phyloP scores from a whole-genome alignment of 2,888 invertebrate genomes.

The Pandemis heparana region DNA sequence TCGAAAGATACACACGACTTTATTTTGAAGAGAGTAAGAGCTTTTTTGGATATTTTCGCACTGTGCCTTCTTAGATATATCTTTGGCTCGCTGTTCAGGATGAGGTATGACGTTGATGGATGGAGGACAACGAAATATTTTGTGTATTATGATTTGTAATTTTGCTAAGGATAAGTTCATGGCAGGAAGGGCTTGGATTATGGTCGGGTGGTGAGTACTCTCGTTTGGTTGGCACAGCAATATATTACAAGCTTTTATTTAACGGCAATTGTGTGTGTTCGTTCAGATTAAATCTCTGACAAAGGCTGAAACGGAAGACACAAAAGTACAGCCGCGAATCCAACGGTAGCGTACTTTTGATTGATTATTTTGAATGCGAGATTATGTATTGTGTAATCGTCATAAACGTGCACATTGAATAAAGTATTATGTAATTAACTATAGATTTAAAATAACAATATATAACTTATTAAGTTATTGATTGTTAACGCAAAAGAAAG shows the following conservation, averaged over 20 bases:
- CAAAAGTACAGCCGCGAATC: no score
- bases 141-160: slow-evolving; percentile 38
- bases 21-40: neutral
- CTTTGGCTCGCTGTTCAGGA: slow-evolving; percentile 13
- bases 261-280: no score
- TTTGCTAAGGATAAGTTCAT: slow-evolving; percentile 19
- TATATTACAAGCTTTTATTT: neutral
- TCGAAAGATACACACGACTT: neutral
- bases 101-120: slow-evolving; percentile 43
- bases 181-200: neutral
- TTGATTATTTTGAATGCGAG: no score
- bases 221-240: neutral
- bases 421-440: no score
- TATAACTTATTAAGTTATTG: no score
- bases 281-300: no score
- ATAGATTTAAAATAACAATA: no score
- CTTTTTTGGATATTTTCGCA: neutral
- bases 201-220: neutral
- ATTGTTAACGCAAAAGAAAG: no score
- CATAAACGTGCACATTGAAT: no score
- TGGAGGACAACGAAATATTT: slow-evolving; percentile 39
- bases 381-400: no score
- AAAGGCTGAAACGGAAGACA: no score
- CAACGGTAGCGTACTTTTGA: no score
- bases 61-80: neutral